These are phyloP conservation scores for Pimpla rufipes DNA, from an alignment of 2,888 invertebrate genomes.

Conservation along the genomic window DNA sequence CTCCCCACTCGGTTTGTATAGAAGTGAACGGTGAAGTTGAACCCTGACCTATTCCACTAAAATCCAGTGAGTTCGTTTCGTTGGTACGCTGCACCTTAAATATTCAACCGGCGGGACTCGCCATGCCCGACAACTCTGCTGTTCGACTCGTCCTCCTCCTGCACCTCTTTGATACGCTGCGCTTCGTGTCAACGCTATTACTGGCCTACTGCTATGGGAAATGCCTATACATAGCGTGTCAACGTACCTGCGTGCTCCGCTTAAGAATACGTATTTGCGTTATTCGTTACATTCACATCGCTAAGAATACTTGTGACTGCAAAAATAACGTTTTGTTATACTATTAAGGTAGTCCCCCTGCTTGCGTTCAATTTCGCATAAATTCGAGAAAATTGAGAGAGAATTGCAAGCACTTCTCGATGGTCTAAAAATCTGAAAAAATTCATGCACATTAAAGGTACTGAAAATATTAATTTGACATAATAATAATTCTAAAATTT, in stretches of 20 bases:
- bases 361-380: too few species aligned
- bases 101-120: constrained; percentile 75
- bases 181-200: constrained; percentile 10
- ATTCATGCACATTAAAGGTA: too few species aligned
- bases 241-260: not conserved
- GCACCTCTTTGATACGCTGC: constrained; percentile 40
- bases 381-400: too few species aligned
- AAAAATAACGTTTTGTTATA: too few species aligned
- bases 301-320: too few species aligned
- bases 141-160: not conserved
- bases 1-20: constrained; percentile 71
- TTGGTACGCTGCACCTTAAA: constrained; percentile 75
- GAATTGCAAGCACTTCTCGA: too few species aligned
- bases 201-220: constrained; percentile 1
- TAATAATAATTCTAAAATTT: too few species aligned
- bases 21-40: constrained; percentile 72
- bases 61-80: constrained; percentile 76
- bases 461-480: too few species aligned
- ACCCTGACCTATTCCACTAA: constrained; percentile 77
- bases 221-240: not conserved
- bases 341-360: too few species aligned
- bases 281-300: too few species aligned
- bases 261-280: too few species aligned
- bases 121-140: constrained; percentile 55
- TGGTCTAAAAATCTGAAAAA: too few species aligned